Percentiles rank a stretch among this genome's conserved stretches.
Conservation (phyloP, 2,888 invertebrate species). For the Cheilosia vulpina region DNA sequence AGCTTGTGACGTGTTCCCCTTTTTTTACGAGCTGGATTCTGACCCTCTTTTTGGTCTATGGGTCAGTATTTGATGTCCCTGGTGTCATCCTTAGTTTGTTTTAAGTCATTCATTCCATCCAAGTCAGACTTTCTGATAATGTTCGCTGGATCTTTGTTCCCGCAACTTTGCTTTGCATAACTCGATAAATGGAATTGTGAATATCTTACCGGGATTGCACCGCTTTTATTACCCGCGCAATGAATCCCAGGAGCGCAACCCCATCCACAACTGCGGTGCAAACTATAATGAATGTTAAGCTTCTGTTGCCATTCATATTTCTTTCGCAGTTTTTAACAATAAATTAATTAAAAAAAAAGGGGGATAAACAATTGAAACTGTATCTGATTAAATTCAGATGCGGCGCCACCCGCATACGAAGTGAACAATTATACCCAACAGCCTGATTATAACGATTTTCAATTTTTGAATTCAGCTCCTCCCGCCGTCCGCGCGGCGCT, state of each 20-base stretch:
- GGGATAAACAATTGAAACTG: conserved; percentile 57
- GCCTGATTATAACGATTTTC: conserved; percentile 68
- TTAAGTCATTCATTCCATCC: no score
- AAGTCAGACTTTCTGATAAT: no score
- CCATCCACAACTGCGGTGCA: not conserved
- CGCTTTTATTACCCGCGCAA: not conserved
- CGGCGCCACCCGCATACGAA: conserved; percentile 36
- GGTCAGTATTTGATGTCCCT: no score
- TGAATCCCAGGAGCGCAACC: not conserved
- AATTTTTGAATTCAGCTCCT: conserved; percentile 61
- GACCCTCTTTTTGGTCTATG: no score
- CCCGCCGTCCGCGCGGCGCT: not conserved
- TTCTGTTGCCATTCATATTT: conserved; percentile 9
- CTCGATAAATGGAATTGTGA: no score
- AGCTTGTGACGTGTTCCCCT: no score
- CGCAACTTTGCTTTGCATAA: no score
- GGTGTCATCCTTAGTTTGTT: no score
- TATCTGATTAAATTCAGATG: conserved; percentile 66
- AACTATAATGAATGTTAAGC: not conserved
- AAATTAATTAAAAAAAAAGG: conserved; percentile 56
- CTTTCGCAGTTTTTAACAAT: conserved; percentile 19
- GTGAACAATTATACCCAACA: conserved; percentile 47
- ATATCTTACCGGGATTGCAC: no score
- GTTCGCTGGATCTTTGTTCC: no score
- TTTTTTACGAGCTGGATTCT: no score